Conservation (phyloP, 1,140 invertebrate genomes). For the Phthorimaea operculella region DNA sequence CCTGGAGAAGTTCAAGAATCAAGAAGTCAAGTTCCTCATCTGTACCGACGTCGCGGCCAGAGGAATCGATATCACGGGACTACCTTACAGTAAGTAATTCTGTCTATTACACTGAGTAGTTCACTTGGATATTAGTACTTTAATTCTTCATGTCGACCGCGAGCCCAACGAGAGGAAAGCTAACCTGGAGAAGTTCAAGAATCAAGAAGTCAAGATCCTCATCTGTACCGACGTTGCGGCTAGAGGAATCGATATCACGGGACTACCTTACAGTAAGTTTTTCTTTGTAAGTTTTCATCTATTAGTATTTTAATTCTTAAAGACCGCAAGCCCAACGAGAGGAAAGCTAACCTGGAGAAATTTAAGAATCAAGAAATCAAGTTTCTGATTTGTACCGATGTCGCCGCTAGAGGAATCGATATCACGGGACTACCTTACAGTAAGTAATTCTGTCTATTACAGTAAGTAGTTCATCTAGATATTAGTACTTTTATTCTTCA, state of each 20-base stretch:
- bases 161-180: slow-evolving; percentile 91
- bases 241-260: slow-evolving; percentile 94
- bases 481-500: no score
- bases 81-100: slow-evolving; percentile 98
- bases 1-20: slow-evolving; percentile 91
- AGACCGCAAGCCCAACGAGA: slow-evolving; percentile 92
- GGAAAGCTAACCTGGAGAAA: slow-evolving; percentile 91
- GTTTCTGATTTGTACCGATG: slow-evolving; percentile 99
- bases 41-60: slow-evolving; percentile 99
- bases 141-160: slow-evolving; percentile 94
- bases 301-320: no score
- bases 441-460: no score
- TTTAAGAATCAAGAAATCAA: slow-evolving; percentile 91
- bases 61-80: slow-evolving; percentile 93
- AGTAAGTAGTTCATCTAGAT: no score
- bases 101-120: slow-evolving; percentile 26
- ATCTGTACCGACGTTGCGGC: slow-evolving; percentile 99
- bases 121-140: no score
- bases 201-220: slow-evolving; percentile 86
- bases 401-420: slow-evolving; percentile 96
- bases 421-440: slow-evolving; percentile 96
- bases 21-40: slow-evolving; percentile 92
- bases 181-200: slow-evolving; percentile 96
- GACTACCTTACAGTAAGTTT: no score
- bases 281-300: no score